These are phyloP conservation scores for Synanthedon myopaeformis DNA, from an alignment of 2,888 invertebrate genomes.

Conservation along the genomic window DNA sequence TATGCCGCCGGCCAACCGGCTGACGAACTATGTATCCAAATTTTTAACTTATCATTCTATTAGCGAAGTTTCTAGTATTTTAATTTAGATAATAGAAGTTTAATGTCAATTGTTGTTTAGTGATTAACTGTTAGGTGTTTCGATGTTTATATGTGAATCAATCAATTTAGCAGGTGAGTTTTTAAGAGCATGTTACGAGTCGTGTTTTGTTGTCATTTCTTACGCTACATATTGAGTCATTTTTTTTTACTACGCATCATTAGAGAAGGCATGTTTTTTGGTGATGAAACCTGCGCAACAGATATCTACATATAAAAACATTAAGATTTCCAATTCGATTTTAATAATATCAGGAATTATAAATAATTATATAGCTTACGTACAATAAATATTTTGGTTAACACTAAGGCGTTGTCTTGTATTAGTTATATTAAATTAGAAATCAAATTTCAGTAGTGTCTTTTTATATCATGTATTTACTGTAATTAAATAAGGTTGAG, in stretches of 20 bases:
- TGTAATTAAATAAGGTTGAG: too few species aligned
- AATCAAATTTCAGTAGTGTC: too few species aligned
- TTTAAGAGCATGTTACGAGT: background rate
- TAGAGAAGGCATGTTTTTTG: background rate
- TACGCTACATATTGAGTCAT: background rate
- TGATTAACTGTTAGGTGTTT: conserved; percentile 32
- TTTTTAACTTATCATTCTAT: conserved; percentile 17
- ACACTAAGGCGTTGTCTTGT: too few species aligned
- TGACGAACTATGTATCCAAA: conserved; percentile 28
- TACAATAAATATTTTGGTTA: too few species aligned
- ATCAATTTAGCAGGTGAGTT: conserved; percentile 16
- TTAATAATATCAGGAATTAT: too few species aligned
- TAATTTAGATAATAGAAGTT: conserved; percentile 19
- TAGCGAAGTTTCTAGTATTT: conserved; percentile 25
- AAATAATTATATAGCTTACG: too few species aligned
- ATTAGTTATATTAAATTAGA: too few species aligned
- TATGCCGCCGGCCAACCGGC: conserved; percentile 49
- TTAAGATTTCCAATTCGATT: too few species aligned
- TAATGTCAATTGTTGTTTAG: conserved; percentile 55
- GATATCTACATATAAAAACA: background rate
- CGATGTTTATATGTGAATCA: conserved; percentile 33
- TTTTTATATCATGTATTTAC: too few species aligned
- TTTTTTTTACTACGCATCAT: background rate
- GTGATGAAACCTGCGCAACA: background rate
- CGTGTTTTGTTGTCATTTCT: background rate